Conservation (phyloP, 2,797 vertebrate species). For the Lagorchestes hirsutus region DNA sequence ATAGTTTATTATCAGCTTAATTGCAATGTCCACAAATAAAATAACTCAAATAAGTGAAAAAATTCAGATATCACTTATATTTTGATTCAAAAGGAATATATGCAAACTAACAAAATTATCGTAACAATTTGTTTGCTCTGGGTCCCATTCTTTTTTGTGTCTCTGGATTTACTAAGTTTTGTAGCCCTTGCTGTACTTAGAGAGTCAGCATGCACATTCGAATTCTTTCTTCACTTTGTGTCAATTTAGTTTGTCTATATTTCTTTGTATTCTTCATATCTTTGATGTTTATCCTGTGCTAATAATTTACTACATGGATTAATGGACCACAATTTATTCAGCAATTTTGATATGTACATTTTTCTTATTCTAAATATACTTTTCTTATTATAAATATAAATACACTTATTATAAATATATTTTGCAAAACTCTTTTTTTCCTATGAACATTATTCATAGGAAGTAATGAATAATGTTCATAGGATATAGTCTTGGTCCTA, state of each 20-base stretch:
- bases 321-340: neutral
- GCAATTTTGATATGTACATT: neutral
- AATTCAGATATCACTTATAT: neutral
- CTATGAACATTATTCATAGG: neutral
- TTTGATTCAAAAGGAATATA: neutral
- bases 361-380: neutral
- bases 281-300: neutral
- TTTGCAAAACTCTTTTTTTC: neutral
- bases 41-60: neutral
- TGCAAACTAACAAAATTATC: neutral
- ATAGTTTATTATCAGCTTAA: neutral
- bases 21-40: neutral
- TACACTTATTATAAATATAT: neutral
- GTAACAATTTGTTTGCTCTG: neutral
- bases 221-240: neutral
- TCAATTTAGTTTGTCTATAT: neutral
- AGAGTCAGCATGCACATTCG: neutral
- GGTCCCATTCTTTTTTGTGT: neutral
- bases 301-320: neutral
- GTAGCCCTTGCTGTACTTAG: neutral
- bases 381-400: too few relatives aligned
- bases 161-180: neutral
- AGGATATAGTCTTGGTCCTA: neutral
- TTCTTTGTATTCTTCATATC: neutral
- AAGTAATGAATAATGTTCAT: neutral